Base-by-base conservation (phyloP, 1,140 invertebrate species). In the Drosophila neocordata region DNA sequence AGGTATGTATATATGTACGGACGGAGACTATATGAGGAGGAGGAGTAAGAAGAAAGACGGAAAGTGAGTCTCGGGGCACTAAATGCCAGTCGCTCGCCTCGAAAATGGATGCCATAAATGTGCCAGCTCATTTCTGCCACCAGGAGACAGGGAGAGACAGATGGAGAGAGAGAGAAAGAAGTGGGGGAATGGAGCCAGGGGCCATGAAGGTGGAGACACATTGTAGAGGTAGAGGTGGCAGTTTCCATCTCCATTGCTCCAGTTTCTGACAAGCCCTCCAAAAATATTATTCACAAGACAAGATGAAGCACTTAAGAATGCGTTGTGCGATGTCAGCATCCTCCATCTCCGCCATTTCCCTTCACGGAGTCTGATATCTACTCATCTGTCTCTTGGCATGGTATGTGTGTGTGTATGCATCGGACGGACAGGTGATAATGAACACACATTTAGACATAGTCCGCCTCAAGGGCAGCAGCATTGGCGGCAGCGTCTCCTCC, bases 81-180 rank as follows among this genome's bases (percentile, higher is more conserved):
- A 79, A 83, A 83, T 81, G 78, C 77, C 69, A 70, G 73, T 69
- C 56, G 66, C 69, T 85, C 59, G 63, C 65, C 77, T 67, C 70
- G 60, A 87, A 87, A 87, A 87, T 87, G 82, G 58, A 71, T 73
- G 83, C 82, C 83, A 87, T 87, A 87, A 87, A 88, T 87, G 82
- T 80, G 82, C 82, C 78, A 78, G 78, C 83, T 85, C 81, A 84
- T 84, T 84, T 84, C 27, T 59, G 66, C 48, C 41, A 62, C n/a
- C 18, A 53, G 31, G 20, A 37, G 3, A 15, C 37, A 11, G 24
- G 44, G 22, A 24, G 37, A 35, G 44, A 27, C 15, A 38, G 22
- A 0, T 13, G 13, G 20, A 12, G 27, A 31, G 27, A 31, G 27
- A 31, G 27, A 31, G 24, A 24, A 4, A n/a, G n/a, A n/a, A n/a